These are phyloP conservation scores for Pseudanteris insignis DNA, from an alignment of 2,888 invertebrate species.

Conservation along the genomic window DNA sequence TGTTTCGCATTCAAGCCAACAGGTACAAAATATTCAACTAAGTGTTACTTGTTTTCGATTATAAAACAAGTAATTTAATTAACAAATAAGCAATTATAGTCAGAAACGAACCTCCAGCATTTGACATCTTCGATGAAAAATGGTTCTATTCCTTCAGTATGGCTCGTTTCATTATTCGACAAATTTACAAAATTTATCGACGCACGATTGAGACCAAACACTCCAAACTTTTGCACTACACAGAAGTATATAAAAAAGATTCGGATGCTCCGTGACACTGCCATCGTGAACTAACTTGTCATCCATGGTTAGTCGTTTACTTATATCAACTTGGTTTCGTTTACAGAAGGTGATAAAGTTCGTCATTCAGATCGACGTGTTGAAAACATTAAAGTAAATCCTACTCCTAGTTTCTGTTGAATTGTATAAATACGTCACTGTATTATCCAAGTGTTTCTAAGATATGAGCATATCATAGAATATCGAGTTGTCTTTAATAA, in stretches of 20 bases:
- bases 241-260: conserved; percentile 11
- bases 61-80: no score
- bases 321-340: conserved; percentile 44
- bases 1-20: no score
- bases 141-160: neutral
- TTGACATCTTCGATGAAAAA: conserved; percentile 21
- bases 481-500: conserved; percentile 16
- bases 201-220: conserved; percentile 14
- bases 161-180: neutral
- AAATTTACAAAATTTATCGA: conserved; percentile 6
- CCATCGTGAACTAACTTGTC: conserved; percentile 42
- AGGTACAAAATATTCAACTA: no score
- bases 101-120: conserved; percentile 26
- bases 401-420: conserved; percentile 21
- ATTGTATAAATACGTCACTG: conserved; percentile 31
- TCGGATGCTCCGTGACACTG: conserved; percentile 18
- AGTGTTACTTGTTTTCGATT: no score
- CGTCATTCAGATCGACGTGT: conserved; percentile 35
- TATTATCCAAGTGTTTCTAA: conserved; percentile 18
- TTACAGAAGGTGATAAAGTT: conserved; percentile 45
- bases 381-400: conserved; percentile 25
- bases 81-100: no score
- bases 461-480: conserved; percentile 19
- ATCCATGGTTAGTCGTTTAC: conserved; percentile 24
- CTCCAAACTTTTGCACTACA: conserved; percentile 18